Percentiles rank a stretch among this genome's conserved stretches.
Evolutionary conservation across 2,888 invertebrate genomes (phyloP).

Genomic region (Diaprepes abbreviatus): DNA sequence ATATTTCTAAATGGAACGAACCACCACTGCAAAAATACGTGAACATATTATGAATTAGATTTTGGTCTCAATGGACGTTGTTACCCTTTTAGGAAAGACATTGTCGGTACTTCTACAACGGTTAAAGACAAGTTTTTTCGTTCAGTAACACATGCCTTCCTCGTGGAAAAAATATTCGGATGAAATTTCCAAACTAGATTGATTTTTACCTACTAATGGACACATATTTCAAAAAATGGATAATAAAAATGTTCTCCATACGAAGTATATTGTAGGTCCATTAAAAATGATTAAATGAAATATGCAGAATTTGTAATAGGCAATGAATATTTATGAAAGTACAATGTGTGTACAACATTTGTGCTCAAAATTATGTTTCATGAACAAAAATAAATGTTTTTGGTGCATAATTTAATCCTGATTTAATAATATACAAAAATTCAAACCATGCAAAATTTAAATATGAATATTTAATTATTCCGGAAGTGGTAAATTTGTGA

Average conservation of each 20-base stretch:
- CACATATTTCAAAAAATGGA: not conserved
- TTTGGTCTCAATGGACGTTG: slow-evolving; percentile 7
- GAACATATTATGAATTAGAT: slow-evolving; percentile 1
- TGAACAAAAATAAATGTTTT: slow-evolving; percentile 26
- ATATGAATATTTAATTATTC: not conserved
- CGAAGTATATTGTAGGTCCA: slow-evolving; percentile 14
- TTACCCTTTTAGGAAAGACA: slow-evolving; percentile 4
- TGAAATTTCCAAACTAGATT: not conserved
- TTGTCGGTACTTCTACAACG: not conserved
- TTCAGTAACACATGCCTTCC: not conserved
- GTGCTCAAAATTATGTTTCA: slow-evolving; percentile 25
- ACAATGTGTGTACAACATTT: slow-evolving; percentile 26
- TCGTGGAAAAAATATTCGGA: not conserved
- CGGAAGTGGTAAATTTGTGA: too few species aligned
- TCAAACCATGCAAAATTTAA: not conserved
- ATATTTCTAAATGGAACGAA: not conserved
- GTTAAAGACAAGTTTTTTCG: not conserved
- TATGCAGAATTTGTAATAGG: slow-evolving; percentile 32
- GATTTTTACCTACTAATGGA: not conserved
- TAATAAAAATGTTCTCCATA: not conserved
- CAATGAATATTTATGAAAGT: slow-evolving; percentile 38
- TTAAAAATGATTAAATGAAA: slow-evolving; percentile 34
- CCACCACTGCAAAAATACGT: not conserved
- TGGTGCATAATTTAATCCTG: slow-evolving; percentile 12
- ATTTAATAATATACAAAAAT: slow-evolving; percentile 8